Conservation (phyloP, 1,140 invertebrate species). For the Hesperophylax magnus region DNA sequence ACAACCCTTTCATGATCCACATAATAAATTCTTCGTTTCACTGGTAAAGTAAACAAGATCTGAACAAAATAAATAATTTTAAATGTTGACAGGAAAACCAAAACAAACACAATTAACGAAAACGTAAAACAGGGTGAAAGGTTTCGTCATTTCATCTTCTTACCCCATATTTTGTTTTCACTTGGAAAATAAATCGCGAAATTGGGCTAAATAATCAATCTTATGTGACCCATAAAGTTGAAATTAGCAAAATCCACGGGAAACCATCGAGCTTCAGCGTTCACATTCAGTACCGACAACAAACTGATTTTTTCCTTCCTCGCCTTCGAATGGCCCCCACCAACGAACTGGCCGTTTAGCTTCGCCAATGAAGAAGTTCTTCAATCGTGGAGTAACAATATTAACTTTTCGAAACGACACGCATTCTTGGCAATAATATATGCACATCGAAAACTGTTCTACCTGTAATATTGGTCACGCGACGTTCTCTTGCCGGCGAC, state of each 20-base stretch:
- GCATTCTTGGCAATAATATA: constrained; percentile 46
- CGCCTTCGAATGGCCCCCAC: background rate
- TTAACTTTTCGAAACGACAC: constrained; percentile 39
- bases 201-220: constrained; percentile 50
- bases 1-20: too few relatives aligned
- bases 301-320: constrained; percentile 34
- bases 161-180: constrained; percentile 47
- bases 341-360: too few relatives aligned
- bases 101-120: too few relatives aligned
- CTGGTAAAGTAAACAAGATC: too few relatives aligned
- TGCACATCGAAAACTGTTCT: constrained; percentile 41
- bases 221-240: constrained; percentile 57
- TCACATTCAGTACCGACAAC: constrained; percentile 42
- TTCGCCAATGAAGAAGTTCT: too few relatives aligned
- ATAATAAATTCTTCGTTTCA: too few relatives aligned
- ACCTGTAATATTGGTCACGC: constrained; percentile 46
- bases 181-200: constrained; percentile 12
- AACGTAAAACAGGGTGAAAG: too few relatives aligned
- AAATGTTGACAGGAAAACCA: too few relatives aligned
- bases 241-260: constrained; percentile 48
- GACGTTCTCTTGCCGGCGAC: constrained; percentile 22
- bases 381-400: background rate
- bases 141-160: background rate
- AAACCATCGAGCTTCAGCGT: background rate
- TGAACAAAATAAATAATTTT: too few relatives aligned